Evolutionary conservation across 2,113 vertebrate genomes (phyloP).

Genomic region (Silurus asotus): DNA sequence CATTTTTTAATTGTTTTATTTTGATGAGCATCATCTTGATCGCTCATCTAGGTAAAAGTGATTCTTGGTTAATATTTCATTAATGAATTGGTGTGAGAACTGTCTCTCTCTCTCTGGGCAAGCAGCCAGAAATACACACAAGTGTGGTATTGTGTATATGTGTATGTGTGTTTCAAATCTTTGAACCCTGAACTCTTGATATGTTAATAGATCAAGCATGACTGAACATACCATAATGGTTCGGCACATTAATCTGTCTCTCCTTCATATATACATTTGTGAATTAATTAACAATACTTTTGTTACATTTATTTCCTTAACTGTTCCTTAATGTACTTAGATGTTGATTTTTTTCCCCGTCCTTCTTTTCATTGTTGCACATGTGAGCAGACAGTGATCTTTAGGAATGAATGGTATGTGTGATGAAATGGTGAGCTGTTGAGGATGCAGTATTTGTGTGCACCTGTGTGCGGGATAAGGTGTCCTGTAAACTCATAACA

Average conservation of each 20-base stretch:
- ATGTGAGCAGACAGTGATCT: not conserved
- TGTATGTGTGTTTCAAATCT: not conserved
- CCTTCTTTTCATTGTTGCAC: constrained; percentile 12
- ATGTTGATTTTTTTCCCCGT: not conserved
- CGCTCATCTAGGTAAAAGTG: constrained; percentile 23
- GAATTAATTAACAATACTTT: not conserved
- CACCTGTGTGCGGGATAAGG: constrained; percentile 73
- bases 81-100: constrained; percentile 54
- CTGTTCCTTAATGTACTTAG: not conserved
- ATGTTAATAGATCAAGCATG: not conserved
- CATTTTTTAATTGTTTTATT: not conserved
- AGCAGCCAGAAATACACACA: constrained; percentile 45
- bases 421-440: constrained; percentile 24
- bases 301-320: not conserved
- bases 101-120: constrained; percentile 49
- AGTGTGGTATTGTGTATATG: not conserved
- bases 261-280: not conserved
- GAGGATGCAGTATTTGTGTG: constrained; percentile 52
- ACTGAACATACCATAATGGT: not conserved
- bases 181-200: not conserved
- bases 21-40: not conserved
- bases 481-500: constrained; percentile 72
- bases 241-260: not conserved
- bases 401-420: constrained; percentile 48
- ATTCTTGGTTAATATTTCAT: constrained; percentile 65